Evolutionary conservation across 2,797 vertebrate genomes (phyloP).

Genomic region (Pampus argenteus): DNA sequence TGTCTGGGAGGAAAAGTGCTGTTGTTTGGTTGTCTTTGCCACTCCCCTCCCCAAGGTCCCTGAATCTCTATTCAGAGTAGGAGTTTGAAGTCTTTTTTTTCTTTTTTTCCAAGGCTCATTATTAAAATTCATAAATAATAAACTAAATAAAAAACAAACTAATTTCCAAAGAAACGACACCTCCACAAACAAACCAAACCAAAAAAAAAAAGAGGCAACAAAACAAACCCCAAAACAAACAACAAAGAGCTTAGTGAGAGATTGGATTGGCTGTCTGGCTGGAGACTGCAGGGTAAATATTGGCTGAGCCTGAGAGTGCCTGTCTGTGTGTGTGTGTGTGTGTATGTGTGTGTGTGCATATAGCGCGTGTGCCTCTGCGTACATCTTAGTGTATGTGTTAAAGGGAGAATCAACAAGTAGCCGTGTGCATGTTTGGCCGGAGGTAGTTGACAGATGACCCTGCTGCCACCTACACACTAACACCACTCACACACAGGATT

Average conservation of each 20-base stretch:
- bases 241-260: constrained; percentile 74
- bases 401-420: constrained; percentile 67
- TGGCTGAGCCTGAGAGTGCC: constrained; percentile 63
- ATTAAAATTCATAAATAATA: constrained; percentile 55
- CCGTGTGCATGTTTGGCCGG: constrained; percentile 57
- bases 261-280: constrained; percentile 70
- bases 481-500: constrained; percentile 69
- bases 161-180: constrained; percentile 60
- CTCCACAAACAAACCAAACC: constrained; percentile 47
- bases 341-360: constrained; percentile 26
- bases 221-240: constrained; percentile 58
- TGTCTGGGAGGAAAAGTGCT: constrained; percentile 33
- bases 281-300: constrained; percentile 75
- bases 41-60: constrained; percentile 45
- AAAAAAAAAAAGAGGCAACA: constrained; percentile 30
- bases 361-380: constrained; percentile 32
- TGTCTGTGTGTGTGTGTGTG: constrained; percentile 31
- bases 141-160: constrained; percentile 48
- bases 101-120: constrained; percentile 28
- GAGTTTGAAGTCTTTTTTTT: constrained; percentile 32
- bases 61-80: constrained; percentile 11
- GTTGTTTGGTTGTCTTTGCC: constrained; percentile 43
- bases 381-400: constrained; percentile 43
- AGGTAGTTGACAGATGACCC: constrained; percentile 72
- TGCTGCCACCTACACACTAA: constrained; percentile 73